These are phyloP conservation scores for Thamnaconus septentrionalis DNA, from an alignment of 2,113 vertebrate species.

Conservation along the genomic window DNA sequence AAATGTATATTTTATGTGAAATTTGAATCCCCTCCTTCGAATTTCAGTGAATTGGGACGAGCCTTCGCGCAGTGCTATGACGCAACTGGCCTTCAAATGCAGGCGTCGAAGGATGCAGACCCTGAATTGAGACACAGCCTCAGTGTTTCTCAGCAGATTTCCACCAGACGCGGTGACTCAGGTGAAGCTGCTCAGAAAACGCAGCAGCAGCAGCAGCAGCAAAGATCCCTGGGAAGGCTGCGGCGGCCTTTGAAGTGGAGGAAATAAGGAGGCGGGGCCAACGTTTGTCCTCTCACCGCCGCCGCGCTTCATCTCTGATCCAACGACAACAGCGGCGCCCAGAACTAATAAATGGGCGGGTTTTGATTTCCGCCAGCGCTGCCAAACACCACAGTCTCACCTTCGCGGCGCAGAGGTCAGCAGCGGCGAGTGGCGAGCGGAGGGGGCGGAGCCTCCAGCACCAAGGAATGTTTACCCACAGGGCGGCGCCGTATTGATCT, in stretches of 20 bases:
- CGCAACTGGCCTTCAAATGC: no score
- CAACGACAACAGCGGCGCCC: constrained; percentile 66
- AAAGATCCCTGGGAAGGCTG: no score
- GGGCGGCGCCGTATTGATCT: constrained; percentile 72
- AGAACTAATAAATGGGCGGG: constrained; percentile 74
- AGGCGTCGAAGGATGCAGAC: no score
- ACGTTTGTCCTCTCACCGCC: constrained; percentile 69
- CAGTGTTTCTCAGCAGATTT: no score
- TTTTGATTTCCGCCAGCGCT: constrained; percentile 64
- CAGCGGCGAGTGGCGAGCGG: constrained; percentile 17
- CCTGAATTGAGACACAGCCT: no score
- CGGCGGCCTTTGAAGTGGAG: constrained; percentile 57
- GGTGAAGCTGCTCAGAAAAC: no score
- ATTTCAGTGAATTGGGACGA: no score
- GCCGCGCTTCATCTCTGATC: constrained; percentile 68
- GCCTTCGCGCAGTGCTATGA: no score
- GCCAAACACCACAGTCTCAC: constrained; percentile 77
- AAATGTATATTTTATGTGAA: no score
- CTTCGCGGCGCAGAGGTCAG: constrained; percentile 62
- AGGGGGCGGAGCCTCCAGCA: background rate
- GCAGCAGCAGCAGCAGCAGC: background rate
- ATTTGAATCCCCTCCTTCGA: no score
- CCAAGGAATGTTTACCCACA: constrained; percentile 59
- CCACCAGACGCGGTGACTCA: background rate
- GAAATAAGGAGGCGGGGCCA: constrained; percentile 45